Conservation (phyloP, 2,888 invertebrate genomes). For the Euzophera pinguis region DNA sequence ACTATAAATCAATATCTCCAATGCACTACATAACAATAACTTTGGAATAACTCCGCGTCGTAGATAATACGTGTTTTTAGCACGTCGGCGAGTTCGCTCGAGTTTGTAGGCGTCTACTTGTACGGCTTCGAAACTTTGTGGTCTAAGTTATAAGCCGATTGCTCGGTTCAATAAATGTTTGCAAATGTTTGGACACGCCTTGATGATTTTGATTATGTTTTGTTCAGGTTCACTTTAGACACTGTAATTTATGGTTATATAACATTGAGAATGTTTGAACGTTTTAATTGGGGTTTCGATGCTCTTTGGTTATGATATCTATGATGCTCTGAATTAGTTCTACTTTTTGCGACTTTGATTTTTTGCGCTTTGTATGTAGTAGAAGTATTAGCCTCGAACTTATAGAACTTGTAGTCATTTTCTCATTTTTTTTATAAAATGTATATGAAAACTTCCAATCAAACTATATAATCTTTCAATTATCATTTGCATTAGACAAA, state of each 20-base stretch:
- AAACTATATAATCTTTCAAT: too few relatives aligned
- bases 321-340: too few relatives aligned
- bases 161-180: not conserved
- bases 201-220: not conserved
- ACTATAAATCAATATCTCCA: slow-evolving; percentile 15
- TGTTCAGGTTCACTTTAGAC: too few relatives aligned
- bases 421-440: too few relatives aligned
- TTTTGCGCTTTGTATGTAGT: too few relatives aligned
- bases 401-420: too few relatives aligned
- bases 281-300: too few relatives aligned
- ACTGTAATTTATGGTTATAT: not conserved
- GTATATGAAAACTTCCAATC: too few relatives aligned
- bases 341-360: too few relatives aligned
- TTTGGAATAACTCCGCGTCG: not conserved
- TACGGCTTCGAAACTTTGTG: slow-evolving; percentile 15
- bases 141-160: slow-evolving; percentile 12
- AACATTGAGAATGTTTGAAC: not conserved
- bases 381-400: too few relatives aligned
- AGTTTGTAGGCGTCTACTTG: slow-evolving; percentile 15
- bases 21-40: slow-evolving; percentile 7
- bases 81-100: slow-evolving; percentile 13
- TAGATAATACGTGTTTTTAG: slow-evolving; percentile 19
- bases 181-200: not conserved
- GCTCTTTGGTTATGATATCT: too few relatives aligned
- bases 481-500: too few relatives aligned